Evolutionary conservation across 2,113 vertebrate genomes (phyloP).

Genomic region (Hyaena hyaena): DNA sequence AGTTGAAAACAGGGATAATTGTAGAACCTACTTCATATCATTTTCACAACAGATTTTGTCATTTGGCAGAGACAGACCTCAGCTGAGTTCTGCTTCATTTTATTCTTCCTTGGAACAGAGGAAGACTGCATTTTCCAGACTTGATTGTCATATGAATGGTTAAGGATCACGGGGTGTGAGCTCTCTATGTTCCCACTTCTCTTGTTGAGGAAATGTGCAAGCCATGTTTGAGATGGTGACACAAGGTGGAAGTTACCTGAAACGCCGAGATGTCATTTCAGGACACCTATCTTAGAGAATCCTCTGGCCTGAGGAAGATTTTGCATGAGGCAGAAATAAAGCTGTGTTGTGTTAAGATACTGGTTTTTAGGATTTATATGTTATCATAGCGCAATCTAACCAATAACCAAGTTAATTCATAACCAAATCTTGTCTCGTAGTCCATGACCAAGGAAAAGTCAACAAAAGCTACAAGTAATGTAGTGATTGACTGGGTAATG

Average conservation of each 20-base stretch:
- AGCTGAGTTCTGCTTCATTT: not conserved
- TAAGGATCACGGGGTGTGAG: not conserved
- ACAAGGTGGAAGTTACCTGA: not conserved
- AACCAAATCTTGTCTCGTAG: not conserved
- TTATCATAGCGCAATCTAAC: not conserved
- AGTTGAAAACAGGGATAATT: not conserved
- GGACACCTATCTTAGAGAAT: not conserved
- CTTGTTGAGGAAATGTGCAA: not conserved
- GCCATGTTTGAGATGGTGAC: not conserved
- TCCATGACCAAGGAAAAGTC: not conserved
- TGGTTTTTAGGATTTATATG: not conserved
- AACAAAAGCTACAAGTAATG: not conserved
- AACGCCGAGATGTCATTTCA: not conserved
- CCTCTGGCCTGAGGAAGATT: not conserved
- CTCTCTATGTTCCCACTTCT: not conserved
- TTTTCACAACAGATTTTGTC: not conserved
- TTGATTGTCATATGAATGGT: not conserved
- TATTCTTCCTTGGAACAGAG: not conserved
- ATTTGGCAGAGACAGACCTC: not conserved
- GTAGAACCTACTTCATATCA: not conserved
- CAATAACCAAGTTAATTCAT: not conserved
- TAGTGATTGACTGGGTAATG: not conserved
- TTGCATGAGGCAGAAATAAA: not conserved
- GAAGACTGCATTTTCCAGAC: not conserved
- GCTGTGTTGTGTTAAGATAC: not conserved